phyloP scores from a whole-genome alignment of 2,797 vertebrate genomes.

The Prionace glauca region DNA sequence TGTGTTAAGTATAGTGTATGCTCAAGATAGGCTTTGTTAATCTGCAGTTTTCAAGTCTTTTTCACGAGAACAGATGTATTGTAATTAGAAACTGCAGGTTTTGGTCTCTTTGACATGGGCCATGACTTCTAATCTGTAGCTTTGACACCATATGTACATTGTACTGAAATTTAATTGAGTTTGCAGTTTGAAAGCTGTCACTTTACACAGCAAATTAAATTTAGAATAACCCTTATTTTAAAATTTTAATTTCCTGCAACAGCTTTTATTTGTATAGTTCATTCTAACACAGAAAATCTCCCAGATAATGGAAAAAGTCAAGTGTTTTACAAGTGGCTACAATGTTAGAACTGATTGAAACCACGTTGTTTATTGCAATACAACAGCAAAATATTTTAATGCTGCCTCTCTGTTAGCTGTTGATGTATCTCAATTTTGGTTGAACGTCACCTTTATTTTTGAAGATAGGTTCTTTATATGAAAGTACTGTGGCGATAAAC shows the following conservation, averaged over 20 bases:
- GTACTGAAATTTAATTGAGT: background rate
- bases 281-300: background rate
- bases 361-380: background rate
- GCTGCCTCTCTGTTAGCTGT: background rate
- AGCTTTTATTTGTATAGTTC: background rate
- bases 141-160: background rate
- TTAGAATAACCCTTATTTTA: background rate
- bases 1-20: background rate
- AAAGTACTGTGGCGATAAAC: background rate
- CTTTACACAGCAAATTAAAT: background rate
- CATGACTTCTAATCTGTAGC: background rate
- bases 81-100: constrained; percentile 4
- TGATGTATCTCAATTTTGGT: background rate
- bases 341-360: background rate
- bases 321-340: background rate
- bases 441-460: background rate
- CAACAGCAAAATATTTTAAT: background rate
- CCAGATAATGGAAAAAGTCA: background rate
- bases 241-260: background rate
- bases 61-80: background rate
- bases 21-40: background rate
- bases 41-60: background rate
- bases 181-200: background rate
- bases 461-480: background rate
- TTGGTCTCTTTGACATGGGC: background rate